phyloP scores from a whole-genome alignment of 2,113 vertebrate genomes.

The Ornithorhynchus anatinus region DNA sequence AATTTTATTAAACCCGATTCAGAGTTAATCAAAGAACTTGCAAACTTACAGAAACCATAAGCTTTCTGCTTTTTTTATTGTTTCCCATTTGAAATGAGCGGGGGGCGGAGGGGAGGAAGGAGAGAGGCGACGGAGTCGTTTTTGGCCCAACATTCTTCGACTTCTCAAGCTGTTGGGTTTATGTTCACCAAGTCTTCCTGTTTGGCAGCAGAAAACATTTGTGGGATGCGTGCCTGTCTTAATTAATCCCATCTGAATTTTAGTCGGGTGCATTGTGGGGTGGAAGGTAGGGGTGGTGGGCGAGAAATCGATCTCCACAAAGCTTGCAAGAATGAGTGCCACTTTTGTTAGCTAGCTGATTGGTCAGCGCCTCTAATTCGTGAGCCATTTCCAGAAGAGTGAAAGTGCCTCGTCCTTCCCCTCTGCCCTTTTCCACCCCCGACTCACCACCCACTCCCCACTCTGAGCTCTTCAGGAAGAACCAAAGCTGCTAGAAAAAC shows the following conservation, averaged over 20 bases:
- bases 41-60: neutral
- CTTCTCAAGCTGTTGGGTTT: constrained; percentile 59
- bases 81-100: constrained; percentile 2
- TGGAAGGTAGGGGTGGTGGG: no score
- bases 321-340: constrained; percentile 40
- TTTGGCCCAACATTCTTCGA: constrained; percentile 37
- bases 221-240: constrained; percentile 56
- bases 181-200: constrained; percentile 52
- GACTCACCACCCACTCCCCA: no score
- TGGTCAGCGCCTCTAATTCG: constrained; percentile 55
- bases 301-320: constrained; percentile 53
- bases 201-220: constrained; percentile 57
- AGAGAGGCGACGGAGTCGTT: constrained; percentile 41
- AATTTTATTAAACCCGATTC: constrained; percentile 9
- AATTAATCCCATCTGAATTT: constrained; percentile 69
- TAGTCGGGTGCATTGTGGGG: no score
- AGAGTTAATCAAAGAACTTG: constrained; percentile 16
- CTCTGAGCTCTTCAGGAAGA: constrained; percentile 29
- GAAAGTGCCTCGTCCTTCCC: constrained; percentile 1
- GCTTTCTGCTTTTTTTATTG: neutral
- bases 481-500: constrained; percentile 48
- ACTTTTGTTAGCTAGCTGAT: constrained; percentile 39
- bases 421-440: neutral
- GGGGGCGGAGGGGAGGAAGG: constrained; percentile 36
- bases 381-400: constrained; percentile 44